Base-by-base conservation (phyloP, 1,140 invertebrate genomes). In the Ylistrum balloti region DNA sequence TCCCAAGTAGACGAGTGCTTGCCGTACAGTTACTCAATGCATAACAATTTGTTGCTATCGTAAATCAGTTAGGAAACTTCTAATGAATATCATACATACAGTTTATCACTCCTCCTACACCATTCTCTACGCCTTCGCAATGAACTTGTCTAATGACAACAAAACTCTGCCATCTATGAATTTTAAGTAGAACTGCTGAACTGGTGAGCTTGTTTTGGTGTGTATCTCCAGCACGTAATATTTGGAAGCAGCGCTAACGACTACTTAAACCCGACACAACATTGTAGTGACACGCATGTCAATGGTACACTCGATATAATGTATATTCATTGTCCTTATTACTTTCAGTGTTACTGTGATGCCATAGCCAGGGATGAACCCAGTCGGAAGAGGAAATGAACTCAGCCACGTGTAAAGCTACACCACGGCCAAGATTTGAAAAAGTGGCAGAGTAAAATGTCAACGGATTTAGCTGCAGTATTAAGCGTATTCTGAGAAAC, bases 301-400 rank as follows among this genome's bases (percentile, higher is more conserved):
- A 74, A 74, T 74, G 56, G 7, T 17, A 28, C 5, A 28, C 22
- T 28, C 22, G 5, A n/a, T 74, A 74, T 74, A n/a, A 74, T 74
- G 56, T 74, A 28, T 74, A 74, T 74, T 74, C 22, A 74, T 74
- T 74, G 56, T 74, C 56, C n/a, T 74, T 74, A 28, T 74, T 74
- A 28, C 56, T 74, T 74, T n/a, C 56, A 74, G 56, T 74, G n/a
- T 74, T 74, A 74, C 56, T n/a, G 56, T 74, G n/a, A 74, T 74
- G 41, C 56, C 56, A 74, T 74, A n/a, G 56, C 56, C 56, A 3
- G 56, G 56, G n/a, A 74, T 74, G 56, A 74, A 74, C 56, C 56
- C 0, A 28, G 28, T 74, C 56, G 56, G 20, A 28, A 17, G 22
- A 9, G 56, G 56, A 74, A 74, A 74, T 74, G 56, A 74, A 74